These are phyloP conservation scores for Vespertilio murinus DNA, from an alignment of 2,797 vertebrate species.

Conservation along the genomic window DNA sequence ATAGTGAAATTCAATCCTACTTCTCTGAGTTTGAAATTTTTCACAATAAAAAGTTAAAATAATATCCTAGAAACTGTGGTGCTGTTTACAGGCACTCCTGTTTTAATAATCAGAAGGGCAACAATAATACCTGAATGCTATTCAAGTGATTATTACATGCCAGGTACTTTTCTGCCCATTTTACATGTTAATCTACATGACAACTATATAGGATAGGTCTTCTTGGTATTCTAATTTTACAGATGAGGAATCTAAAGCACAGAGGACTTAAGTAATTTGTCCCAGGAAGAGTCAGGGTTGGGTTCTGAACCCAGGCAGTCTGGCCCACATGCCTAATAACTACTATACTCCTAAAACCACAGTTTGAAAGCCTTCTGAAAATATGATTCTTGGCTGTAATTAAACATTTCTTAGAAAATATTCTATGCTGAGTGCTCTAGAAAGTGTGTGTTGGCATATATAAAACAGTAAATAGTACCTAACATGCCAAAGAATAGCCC, in stretches of 20 bases:
- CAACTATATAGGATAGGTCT: not conserved
- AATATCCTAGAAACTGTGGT: not conserved
- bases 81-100: not conserved
- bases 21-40: slow-evolving; percentile 28
- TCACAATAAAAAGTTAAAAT: slow-evolving; percentile 44
- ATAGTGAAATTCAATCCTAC: not conserved
- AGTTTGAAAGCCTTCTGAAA: slow-evolving; percentile 9
- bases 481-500: slow-evolving; percentile 17
- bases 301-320: slow-evolving; percentile 2
- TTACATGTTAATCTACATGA: not conserved
- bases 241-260: slow-evolving; percentile 44
- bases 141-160: slow-evolving; percentile 14
- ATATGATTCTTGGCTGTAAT: not conserved
- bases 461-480: slow-evolving; percentile 34
- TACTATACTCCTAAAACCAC: not conserved
- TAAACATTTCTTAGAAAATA: slow-evolving; percentile 55
- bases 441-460: not conserved
- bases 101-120: slow-evolving; percentile 20
- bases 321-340: slow-evolving; percentile 15
- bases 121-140: not conserved
- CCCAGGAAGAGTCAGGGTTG: not conserved
- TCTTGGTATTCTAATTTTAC: slow-evolving; percentile 32
- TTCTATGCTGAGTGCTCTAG: not conserved
- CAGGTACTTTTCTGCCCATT: slow-evolving; percentile 26
- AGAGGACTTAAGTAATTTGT: slow-evolving; percentile 11